Base-by-base conservation (phyloP, 2,888 invertebrate genomes). In the Elmis aenea region DNA sequence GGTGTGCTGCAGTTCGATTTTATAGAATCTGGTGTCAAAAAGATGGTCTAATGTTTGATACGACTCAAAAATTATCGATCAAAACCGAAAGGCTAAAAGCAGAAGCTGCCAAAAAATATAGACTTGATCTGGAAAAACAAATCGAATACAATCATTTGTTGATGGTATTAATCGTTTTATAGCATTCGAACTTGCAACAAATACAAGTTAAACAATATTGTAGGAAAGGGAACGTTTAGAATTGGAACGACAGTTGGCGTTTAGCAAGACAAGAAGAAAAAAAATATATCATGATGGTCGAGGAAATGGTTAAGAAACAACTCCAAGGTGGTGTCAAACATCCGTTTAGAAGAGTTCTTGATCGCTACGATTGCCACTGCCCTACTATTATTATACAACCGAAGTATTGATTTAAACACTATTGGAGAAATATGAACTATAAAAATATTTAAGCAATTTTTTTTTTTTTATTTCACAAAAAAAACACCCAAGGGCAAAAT, bases 91-190 rank as follows among this genome's bases (percentile, higher is more conserved):
- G 62, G 16, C 38, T 59, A 35, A 52, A 58, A 34, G 34, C 36
- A 3, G 50, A 59, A 26, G 59, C 57, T 14, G 48, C 46, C 14
- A 37, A 48, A 10, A 56, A 63, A 36, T 68, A 68, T 37, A 44
- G 60, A 9, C 54, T 62, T 3, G 68, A 69, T 40, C 46, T 69
- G 13, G 48, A 53, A 24, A 55, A 63, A 36, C 70, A 70, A 49
- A 67, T 68, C 22, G 62, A 66, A 34, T 63, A 66, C 42, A 63
- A 61, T 27, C 58, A 59, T 33, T 9, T 53, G 18, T 35, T 64
- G 13, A 59, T 58, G 55, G 68, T n/a, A n/a, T n/a, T n/a, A n/a
- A n/a, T n/a, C n/a, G n/a, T n/a, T n/a, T n/a, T n/a, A n/a, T n/a
- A n/a, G n/a, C n/a, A n/a, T n/a, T n/a, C n/a, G n/a, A n/a, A n/a